These are phyloP conservation scores for Dissostichus mawsoni DNA, from an alignment of 2,113 vertebrate species.

Conservation along the genomic window DNA sequence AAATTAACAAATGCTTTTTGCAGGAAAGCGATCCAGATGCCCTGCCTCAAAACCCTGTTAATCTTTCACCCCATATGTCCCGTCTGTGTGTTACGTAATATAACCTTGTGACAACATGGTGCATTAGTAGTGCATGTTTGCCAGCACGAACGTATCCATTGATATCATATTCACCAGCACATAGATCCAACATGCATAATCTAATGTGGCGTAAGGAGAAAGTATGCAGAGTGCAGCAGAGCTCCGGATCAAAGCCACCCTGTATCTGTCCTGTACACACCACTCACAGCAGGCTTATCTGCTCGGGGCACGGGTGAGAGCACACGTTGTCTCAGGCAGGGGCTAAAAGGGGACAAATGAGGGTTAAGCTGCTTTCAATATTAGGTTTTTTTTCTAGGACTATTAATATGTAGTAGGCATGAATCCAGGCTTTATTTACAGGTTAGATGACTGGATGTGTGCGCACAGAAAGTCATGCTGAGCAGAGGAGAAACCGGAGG, in stretches of 20 bases:
- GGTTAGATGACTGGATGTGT: slow-evolving; percentile 51
- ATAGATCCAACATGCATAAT: slow-evolving; percentile 33
- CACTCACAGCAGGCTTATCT: slow-evolving; percentile 73
- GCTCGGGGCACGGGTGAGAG: slow-evolving; percentile 58
- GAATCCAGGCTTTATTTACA: slow-evolving; percentile 65
- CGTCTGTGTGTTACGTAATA: slow-evolving; percentile 2
- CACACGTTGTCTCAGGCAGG: slow-evolving; percentile 55
- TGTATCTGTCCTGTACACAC: slow-evolving; percentile 67
- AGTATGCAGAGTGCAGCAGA: slow-evolving; percentile 26
- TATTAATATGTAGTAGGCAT: slow-evolving; percentile 74
- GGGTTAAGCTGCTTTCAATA: slow-evolving; percentile 77
- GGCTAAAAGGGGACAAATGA: slow-evolving; percentile 69
- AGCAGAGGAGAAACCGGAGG: neutral
- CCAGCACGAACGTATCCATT: slow-evolving; percentile 16
- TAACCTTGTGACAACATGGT: neutral
- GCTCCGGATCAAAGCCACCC: slow-evolving; percentile 60
- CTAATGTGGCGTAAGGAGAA: slow-evolving; percentile 31
- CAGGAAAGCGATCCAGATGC: neutral
- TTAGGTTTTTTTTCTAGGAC: slow-evolving; percentile 52
- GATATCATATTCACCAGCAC: slow-evolving; percentile 32
- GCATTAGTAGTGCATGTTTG: slow-evolving; percentile 9
- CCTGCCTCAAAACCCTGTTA: neutral
- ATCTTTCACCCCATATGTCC: slow-evolving; percentile 6
- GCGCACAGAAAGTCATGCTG: slow-evolving; percentile 1
- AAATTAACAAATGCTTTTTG: neutral